Evolutionary conservation across 2,888 invertebrate species (phyloP).

Genomic region (Chalcosyrphus nemorum): DNA sequence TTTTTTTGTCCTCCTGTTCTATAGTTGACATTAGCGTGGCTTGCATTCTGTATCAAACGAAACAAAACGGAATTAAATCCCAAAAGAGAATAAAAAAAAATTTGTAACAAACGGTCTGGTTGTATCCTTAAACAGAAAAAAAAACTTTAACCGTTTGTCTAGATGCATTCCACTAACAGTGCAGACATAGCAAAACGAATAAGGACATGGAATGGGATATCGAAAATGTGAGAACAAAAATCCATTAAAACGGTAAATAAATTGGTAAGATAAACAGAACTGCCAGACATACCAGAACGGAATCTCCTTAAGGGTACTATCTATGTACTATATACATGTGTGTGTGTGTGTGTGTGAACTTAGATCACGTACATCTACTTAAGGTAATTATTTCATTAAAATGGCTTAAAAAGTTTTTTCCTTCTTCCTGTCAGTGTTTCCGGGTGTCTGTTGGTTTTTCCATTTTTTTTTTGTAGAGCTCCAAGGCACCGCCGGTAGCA

Average conservation of each 20-base stretch:
- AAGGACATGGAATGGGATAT: slow-evolving; percentile 4
- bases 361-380: slow-evolving; percentile 72
- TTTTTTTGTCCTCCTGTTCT: not conserved
- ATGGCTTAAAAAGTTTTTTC: slow-evolving; percentile 58
- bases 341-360: slow-evolving; percentile 36
- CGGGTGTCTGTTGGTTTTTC: slow-evolving; percentile 52
- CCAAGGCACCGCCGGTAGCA: not conserved
- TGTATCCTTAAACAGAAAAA: slow-evolving; percentile 22
- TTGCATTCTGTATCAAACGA: slow-evolving; percentile 31
- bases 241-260: slow-evolving; percentile 67
- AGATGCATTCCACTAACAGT: not conserved
- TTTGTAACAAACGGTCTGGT: slow-evolving; percentile 2
- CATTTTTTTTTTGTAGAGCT: not conserved
- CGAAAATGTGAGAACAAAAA: slow-evolving; percentile 38
- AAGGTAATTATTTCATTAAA: slow-evolving; percentile 73
- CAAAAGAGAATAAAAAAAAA: slow-evolving; percentile 9
- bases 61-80: slow-evolving; percentile 34
- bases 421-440: slow-evolving; percentile 51
- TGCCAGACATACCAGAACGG: slow-evolving; percentile 16
- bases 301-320: slow-evolving; percentile 8
- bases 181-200: not conserved
- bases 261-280: slow-evolving; percentile 60
- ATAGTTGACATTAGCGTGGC: slow-evolving; percentile 34
- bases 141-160: not conserved
- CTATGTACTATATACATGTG: not conserved